These are phyloP conservation scores for Anastrepha ludens DNA, from an alignment of 1,140 invertebrate species.

Conservation along the genomic window DNA sequence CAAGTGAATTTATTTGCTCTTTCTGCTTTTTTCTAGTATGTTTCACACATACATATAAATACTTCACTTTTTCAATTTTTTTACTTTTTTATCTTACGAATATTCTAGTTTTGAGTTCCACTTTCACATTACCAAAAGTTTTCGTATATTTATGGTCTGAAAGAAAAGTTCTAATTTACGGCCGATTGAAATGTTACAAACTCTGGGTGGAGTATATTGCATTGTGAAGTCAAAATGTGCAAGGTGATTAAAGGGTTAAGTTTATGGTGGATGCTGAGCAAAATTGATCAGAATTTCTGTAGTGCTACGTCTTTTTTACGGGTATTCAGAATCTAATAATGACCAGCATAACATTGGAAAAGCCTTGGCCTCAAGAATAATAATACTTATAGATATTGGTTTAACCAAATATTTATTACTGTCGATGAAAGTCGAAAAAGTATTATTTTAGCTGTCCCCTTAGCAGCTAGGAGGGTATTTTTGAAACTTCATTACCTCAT, in stretches of 20 bases:
- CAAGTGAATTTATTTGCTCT: conserved; percentile 54
- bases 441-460: no score
- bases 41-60: neutral
- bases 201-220: neutral
- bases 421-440: no score
- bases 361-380: no score
- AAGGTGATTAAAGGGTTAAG: conserved; percentile 25
- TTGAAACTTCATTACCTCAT: no score
- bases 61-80: neutral
- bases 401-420: no score
- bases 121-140: conserved; percentile 44
- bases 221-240: neutral
- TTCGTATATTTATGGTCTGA: conserved; percentile 41
- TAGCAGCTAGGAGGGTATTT: no score
- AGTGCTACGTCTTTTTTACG: no score
- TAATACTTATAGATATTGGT: no score
- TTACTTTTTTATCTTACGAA: neutral
- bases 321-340: no score
- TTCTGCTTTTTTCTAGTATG: neutral
- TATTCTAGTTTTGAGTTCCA: conserved; percentile 14
- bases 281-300: no score
- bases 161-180: conserved; percentile 31
- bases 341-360: no score
- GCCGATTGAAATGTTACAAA: conserved; percentile 22
- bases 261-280: neutral